Evolutionary conservation across 1,140 invertebrate genomes (phyloP).

Genomic region (Conus ventricosus): DNA sequence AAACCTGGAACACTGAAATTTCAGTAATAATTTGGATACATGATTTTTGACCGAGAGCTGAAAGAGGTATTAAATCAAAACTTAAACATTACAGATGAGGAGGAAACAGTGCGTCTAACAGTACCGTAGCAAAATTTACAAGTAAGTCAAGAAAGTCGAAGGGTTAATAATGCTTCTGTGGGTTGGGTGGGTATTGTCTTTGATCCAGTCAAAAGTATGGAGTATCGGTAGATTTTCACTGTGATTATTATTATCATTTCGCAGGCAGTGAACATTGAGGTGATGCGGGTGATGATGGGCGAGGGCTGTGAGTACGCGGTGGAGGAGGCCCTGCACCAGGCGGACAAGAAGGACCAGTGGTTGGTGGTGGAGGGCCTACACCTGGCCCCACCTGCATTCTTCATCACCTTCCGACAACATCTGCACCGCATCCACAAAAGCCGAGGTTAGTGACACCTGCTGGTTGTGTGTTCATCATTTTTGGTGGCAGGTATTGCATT

Average conservation of each 20-base stretch:
- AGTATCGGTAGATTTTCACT: not conserved
- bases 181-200: no score
- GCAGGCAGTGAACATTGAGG: conserved; percentile 51
- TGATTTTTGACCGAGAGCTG: no score
- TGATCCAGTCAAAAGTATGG: no score
- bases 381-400: conserved; percentile 61
- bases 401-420: conserved; percentile 60
- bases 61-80: no score
- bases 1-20: no score
- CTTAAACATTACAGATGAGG: no score
- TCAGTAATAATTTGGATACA: no score
- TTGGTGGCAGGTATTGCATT: no score
- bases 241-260: not conserved
- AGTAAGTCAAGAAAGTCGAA: no score
- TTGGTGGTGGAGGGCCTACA: conserved; percentile 70
- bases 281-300: conserved; percentile 62
- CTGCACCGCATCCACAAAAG: conserved; percentile 57
- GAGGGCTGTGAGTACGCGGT: conserved; percentile 64
- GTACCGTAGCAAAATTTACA: no score
- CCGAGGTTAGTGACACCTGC: conserved; percentile 51
- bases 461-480: not conserved
- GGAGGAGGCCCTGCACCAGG: conserved; percentile 66
- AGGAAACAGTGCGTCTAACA: no score
- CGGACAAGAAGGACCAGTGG: conserved; percentile 71
- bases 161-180: no score